Percentiles rank a stretch among this genome's conserved stretches.
These are phyloP conservation scores for Paracentrotus lividus DNA, from an alignment of 53 echinoderm and acorn worm genomes.

Conservation along the genomic window DNA sequence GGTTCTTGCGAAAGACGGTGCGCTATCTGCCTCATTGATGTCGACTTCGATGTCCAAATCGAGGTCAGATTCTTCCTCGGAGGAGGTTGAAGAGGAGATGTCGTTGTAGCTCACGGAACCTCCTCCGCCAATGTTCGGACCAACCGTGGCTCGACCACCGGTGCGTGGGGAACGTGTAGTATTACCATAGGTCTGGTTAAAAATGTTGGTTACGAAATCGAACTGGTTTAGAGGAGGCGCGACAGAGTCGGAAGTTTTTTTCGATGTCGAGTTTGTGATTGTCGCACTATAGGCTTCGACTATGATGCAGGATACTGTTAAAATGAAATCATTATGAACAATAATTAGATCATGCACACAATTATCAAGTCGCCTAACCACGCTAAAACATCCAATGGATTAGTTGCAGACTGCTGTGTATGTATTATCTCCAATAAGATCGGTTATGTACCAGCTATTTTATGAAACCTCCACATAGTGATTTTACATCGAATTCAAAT, in stretches of 20 bases:
- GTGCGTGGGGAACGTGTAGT: not conserved
- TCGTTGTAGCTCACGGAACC: not conserved
- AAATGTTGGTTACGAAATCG: not conserved
- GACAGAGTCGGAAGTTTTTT: not conserved
- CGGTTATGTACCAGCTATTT: no score
- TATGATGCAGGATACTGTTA: not conserved
- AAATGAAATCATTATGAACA: not conserved
- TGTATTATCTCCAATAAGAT: no score
- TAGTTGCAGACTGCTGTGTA: no score
- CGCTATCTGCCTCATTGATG: not conserved
- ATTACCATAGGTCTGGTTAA: not conserved
- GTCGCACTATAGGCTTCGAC: not conserved
- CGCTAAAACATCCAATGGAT: no score
- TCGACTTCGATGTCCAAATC: not conserved
- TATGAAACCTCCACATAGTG: no score
- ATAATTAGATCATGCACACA: not conserved
- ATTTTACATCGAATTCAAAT: not conserved
- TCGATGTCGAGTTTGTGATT: not conserved
- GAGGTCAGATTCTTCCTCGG: not conserved
- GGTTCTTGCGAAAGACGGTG: not conserved
- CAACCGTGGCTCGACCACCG: not conserved
- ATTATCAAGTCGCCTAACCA: no score
- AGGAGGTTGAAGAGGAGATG: not conserved
- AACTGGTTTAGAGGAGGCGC: conserved; percentile 18
- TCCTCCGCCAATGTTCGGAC: not conserved